Evolutionary conservation across 2,113 vertebrate species (phyloP), one percentile per base, ranked within the genome.

Genomic region (Lepus timidus): DNA sequence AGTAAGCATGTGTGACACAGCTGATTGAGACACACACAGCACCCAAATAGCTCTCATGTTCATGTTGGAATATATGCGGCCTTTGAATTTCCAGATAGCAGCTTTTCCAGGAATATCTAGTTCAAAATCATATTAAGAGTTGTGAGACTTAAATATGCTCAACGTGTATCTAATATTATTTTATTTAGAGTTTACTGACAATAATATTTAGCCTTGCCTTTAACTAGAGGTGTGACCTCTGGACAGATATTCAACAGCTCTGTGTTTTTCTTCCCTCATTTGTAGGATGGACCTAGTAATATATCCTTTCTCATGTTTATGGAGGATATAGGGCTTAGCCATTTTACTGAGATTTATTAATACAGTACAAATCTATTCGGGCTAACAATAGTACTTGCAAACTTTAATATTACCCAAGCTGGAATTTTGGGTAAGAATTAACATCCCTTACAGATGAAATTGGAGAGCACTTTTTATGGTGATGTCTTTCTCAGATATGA

Each of bases 1-100:
- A 89, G 94, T 80, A 94, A 97, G 96, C 90, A 96, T 97, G 90
- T 95, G 95, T 79, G 94, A 76, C 39, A 91, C 93, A 97, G 96
- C 88, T 97, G 96, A 98, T 89, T 62, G 23, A 93, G 96, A 94
- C n/a, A 96, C 31, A 94, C 96, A 90, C 86, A 86, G 71, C 67
- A 68, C 65, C 67, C 88, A 94, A 70, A 97, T 75, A 97, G 39
- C 97, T 97, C 79, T 81, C 86, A 86, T 96, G 92, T 96, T 97
- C 96, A 95, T 96, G 96, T 93, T 98, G 95, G 85, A 97, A 97
- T 95, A 97, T 95, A 97, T 85, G 79, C 93, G 93, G 87, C 82
- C 96, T 96, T 88, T 93, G 17, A 98, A 90, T 86, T 79, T 96
- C 93, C 96, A 97, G 86, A 93, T 76, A 83, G n/a, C 39, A 95